Conservation (phyloP, 1,140 invertebrate genomes). For the Pinna nobilis region DNA sequence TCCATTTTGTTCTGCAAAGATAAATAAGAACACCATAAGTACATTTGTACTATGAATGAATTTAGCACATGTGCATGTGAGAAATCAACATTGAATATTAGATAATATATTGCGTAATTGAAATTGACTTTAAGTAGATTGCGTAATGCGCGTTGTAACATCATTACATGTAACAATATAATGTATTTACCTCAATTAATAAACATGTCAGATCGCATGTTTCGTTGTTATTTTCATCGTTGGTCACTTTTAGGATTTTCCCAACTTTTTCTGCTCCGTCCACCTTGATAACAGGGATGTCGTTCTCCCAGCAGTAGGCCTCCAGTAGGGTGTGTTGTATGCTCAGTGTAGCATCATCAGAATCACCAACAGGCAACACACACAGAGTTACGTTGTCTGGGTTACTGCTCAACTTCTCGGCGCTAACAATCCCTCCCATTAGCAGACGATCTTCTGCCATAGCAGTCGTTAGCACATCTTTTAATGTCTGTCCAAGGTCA, state of each 20-base stretch:
- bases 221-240: constrained; percentile 20
- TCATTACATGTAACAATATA: too few relatives aligned
- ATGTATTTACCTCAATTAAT: constrained; percentile 32
- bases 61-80: too few relatives aligned
- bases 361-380: constrained; percentile 54
- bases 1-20: too few relatives aligned
- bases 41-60: too few relatives aligned
- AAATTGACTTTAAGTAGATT: too few relatives aligned
- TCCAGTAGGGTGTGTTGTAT: constrained; percentile 69
- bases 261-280: constrained; percentile 16
- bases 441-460: constrained; percentile 5
- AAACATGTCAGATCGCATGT: constrained; percentile 13
- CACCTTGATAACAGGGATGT: constrained; percentile 63
- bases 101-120: too few relatives aligned
- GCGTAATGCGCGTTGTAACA: too few relatives aligned
- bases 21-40: too few relatives aligned
- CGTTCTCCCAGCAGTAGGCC: constrained; percentile 72
- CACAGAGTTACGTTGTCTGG: constrained; percentile 67
- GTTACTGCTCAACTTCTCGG: constrained; percentile 43
- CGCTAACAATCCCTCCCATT: constrained; percentile 12
- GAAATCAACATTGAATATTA: too few relatives aligned
- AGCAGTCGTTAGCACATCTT: constrained; percentile 10
- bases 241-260: background rate
- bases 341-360: constrained; percentile 57
- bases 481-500: constrained; percentile 15